Percentiles rank a stretch among this genome's conserved stretches.
Conservation (phyloP, 2,797 vertebrate genomes). For the Acipenser ruthenus region DNA sequence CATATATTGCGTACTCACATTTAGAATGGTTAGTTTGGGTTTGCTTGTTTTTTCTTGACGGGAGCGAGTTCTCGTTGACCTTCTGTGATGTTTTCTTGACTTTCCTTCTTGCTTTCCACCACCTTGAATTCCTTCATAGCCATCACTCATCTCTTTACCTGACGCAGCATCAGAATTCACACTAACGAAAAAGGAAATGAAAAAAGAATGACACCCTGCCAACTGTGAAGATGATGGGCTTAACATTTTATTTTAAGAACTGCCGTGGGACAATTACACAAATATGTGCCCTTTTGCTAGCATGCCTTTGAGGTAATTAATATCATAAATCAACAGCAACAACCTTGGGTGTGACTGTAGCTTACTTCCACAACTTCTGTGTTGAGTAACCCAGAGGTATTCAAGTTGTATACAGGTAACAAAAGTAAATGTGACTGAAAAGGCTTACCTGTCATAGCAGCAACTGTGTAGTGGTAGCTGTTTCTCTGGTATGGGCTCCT, state of each 20-base stretch:
- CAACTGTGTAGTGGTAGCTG: conserved; percentile 43
- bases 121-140: conserved; percentile 73
- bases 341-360: too few species aligned
- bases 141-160: conserved; percentile 89
- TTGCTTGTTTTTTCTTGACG: conserved; percentile 81
- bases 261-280: too few species aligned
- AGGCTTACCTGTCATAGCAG: conserved; percentile 56
- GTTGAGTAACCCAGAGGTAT: too few species aligned
- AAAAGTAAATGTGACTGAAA: neutral
- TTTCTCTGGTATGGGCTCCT: conserved; percentile 54
- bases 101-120: conserved; percentile 73
- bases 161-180: conserved; percentile 80
- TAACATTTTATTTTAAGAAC: too few species aligned
- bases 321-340: too few species aligned
- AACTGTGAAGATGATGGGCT: neutral
- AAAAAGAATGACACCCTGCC: conserved; percentile 1
- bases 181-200: conserved; percentile 29
- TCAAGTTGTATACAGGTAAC: too few species aligned
- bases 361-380: too few species aligned
- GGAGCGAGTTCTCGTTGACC: conserved; percentile 78
- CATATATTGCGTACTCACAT: conserved; percentile 59
- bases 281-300: too few species aligned
- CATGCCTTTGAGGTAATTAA: too few species aligned
- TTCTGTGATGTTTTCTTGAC: conserved; percentile 80
- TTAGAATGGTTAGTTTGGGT: conserved; percentile 88